A percentile compares a stretch with the other conserved stretches of the same genome.
phyloP scores from a whole-genome alignment of 2,888 invertebrate species.

The Serrognathus titanus region DNA sequence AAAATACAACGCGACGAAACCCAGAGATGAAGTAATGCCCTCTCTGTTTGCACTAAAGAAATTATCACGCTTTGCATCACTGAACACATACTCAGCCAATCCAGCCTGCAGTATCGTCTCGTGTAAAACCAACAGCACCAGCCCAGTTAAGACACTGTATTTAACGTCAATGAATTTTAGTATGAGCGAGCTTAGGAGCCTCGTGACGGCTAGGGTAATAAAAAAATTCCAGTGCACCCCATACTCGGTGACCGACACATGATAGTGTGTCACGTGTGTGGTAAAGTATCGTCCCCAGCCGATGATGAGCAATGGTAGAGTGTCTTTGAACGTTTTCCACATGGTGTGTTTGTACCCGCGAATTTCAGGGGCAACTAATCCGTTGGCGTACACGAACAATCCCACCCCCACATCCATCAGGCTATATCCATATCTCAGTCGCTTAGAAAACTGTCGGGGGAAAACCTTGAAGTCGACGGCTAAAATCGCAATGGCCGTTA shows the following conservation, averaged over 20 bases:
- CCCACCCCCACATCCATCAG: slow-evolving; percentile 97
- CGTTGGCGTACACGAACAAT: slow-evolving; percentile 78
- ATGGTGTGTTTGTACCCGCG: slow-evolving; percentile 37
- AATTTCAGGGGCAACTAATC: slow-evolving; percentile 64
- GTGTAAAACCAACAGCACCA: slow-evolving; percentile 59
- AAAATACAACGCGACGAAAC: slow-evolving; percentile 82
- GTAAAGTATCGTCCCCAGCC: slow-evolving; percentile 63
- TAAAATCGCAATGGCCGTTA: slow-evolving; percentile 79
- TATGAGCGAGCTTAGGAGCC: slow-evolving; percentile 65
- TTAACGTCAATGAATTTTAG: slow-evolving; percentile 54
- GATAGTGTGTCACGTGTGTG: slow-evolving; percentile 61
- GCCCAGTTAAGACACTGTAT: slow-evolving; percentile 55
- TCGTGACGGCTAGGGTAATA: slow-evolving; percentile 83
- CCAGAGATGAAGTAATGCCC: slow-evolving; percentile 80
- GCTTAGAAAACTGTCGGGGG: slow-evolving; percentile 83
- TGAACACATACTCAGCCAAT: slow-evolving; percentile 68
- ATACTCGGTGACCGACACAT: slow-evolving; percentile 88
- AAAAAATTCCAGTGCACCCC: slow-evolving; percentile 99
- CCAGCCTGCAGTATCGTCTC: slow-evolving; percentile 62
- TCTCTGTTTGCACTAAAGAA: slow-evolving; percentile 85
- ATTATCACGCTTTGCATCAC: slow-evolving; percentile 53
- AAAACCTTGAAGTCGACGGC: slow-evolving; percentile 92
- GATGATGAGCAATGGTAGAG: slow-evolving; percentile 54
- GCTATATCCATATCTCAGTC: slow-evolving; percentile 78
- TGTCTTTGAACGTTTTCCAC: slow-evolving; percentile 43